phyloP scores from a whole-genome alignment of 2,888 invertebrate species.

The Eupithecia subfuscata region DNA sequence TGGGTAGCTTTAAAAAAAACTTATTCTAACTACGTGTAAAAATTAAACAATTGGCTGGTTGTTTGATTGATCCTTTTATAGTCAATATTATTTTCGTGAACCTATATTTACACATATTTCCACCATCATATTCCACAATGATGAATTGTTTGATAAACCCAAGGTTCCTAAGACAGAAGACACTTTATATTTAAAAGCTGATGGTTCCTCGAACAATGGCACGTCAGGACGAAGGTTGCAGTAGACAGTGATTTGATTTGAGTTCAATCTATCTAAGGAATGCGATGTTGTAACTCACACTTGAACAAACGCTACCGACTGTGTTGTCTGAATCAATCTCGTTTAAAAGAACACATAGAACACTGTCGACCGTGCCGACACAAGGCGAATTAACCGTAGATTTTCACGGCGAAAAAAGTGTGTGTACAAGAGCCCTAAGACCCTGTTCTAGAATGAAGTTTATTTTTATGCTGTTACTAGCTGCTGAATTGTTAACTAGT shows the following conservation, averaged over 20 bases:
- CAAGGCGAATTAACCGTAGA: too few relatives aligned
- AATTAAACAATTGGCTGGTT: background rate
- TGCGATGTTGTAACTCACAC: slow-evolving; percentile 18
- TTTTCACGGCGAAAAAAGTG: too few relatives aligned
- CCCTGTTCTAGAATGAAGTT: too few relatives aligned
- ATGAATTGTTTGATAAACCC: background rate
- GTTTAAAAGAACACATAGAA: background rate
- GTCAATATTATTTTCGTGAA: background rate
- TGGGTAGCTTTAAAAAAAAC: too few relatives aligned
- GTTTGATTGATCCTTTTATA: background rate
- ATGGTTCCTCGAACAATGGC: slow-evolving; percentile 12
- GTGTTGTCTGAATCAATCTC: background rate
- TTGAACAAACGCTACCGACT: slow-evolving; percentile 13
- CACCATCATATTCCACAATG: background rate
- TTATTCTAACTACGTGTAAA: background rate
- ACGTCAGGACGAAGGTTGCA: slow-evolving; percentile 14
- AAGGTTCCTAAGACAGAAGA: slow-evolving; percentile 12
- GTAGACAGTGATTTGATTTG: slow-evolving; percentile 15
- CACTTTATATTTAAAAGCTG: background rate
- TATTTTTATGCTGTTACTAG: background rate
- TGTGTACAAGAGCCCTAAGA: background rate
- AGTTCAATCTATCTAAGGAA: slow-evolving; percentile 9
- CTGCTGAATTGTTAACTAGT: background rate
- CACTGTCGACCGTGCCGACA: too few relatives aligned
- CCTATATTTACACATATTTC: background rate